Percentiles rank a stretch among this genome's conserved stretches.
Evolutionary conservation across 2,797 vertebrate species (phyloP).

Genomic region (Pelochelys cantorii): DNA sequence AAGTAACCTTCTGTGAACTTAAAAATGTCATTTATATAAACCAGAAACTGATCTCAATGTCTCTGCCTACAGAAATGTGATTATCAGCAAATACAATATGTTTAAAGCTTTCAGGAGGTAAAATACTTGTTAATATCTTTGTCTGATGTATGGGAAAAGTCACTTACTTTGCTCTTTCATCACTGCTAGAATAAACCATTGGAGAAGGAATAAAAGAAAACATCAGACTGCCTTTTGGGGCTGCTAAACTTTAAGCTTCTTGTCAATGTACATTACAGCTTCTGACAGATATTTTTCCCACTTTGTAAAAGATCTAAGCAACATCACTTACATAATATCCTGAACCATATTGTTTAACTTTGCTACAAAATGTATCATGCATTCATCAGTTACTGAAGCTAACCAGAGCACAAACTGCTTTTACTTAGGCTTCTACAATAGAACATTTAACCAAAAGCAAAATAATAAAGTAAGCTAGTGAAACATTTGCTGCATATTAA

Average conservation of each 20-base stretch:
- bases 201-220: not conserved
- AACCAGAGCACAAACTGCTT: not conserved
- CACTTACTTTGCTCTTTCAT: not conserved
- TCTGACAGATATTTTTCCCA: not conserved
- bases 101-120: not conserved
- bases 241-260: not conserved
- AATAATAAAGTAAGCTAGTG: not conserved
- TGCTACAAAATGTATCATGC: not conserved
- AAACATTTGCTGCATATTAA: not conserved
- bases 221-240: not conserved
- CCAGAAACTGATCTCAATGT: not conserved
- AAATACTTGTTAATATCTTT: not conserved
- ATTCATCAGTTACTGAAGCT: not conserved
- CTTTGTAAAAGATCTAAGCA: not conserved
- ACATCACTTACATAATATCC: not conserved
- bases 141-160: not conserved
- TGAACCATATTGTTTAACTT: not conserved
- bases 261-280: not conserved
- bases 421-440: not conserved
- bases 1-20: not conserved
- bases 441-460: not conserved
- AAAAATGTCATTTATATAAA: not conserved
- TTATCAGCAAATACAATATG: not conserved
- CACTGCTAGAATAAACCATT: not conserved
- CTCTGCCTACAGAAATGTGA: not conserved